These are phyloP conservation scores for Heliconius hortense DNA, from an alignment of 2,888 invertebrate genomes.

Conservation along the genomic window DNA sequence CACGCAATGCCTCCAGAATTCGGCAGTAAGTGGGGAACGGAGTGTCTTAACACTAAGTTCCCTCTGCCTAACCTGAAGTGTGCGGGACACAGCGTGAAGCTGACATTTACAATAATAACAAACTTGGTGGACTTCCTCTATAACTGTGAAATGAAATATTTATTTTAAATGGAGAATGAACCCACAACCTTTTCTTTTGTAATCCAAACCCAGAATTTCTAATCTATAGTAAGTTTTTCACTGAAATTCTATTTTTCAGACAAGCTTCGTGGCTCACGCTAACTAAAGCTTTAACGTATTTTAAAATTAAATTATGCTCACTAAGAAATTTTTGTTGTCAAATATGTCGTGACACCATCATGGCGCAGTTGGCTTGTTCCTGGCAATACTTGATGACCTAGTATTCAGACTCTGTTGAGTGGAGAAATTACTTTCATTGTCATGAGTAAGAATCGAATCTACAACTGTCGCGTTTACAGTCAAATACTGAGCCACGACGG, in stretches of 20 bases:
- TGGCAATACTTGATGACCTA: background rate
- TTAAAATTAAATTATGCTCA: slow-evolving; percentile 10
- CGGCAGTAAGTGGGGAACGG: too few relatives aligned
- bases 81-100: too few relatives aligned
- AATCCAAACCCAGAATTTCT: background rate
- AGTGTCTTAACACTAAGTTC: too few relatives aligned
- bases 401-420: too few relatives aligned
- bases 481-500: too few relatives aligned
- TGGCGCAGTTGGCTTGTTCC: background rate
- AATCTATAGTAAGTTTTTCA: background rate
- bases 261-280: slow-evolving; percentile 12
- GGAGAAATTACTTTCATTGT: too few relatives aligned
- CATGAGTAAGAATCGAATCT: too few relatives aligned
- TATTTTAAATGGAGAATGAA: background rate
- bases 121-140: too few relatives aligned
- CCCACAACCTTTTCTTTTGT: background rate
- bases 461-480: too few relatives aligned
- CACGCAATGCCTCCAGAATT: too few relatives aligned
- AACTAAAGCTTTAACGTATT: background rate
- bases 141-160: background rate
- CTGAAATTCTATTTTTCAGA: background rate
- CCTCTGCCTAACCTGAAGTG: too few relatives aligned
- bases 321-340: background rate
- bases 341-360: background rate
- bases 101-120: too few relatives aligned